Evolutionary conservation across 1,140 invertebrate genomes (phyloP), one percentile per base, ranked within the genome.

Genomic region (Paraescarpia echinospica): DNA sequence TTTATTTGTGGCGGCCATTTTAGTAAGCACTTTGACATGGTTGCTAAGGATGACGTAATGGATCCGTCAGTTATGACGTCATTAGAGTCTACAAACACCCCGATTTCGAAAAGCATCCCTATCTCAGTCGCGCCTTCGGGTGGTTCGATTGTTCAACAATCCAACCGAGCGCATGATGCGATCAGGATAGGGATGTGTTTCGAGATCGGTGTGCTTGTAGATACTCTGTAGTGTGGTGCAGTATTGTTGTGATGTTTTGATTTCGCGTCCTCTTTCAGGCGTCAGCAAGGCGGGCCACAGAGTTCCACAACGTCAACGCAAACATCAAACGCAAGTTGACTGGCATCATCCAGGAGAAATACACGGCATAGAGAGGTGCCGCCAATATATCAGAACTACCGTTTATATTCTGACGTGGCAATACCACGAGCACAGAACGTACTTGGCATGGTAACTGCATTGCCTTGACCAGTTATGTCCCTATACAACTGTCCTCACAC

Each of bases 281-380:
- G 94, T 95, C 97, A 94, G 96, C 96, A 90, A 95, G 97, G 35
- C 96, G 95, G 92, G 94, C 94, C 92, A 96, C 95, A 9, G 95
- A 96, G 1, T 94, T 98, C 48, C 97, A 97, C 0, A 97, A 97
- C 94, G 97, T 98, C 0, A 97, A 98, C 96, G 97, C 97, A 0
- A 98, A 98, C 94, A 98, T 98, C 90, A 97, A 96, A 94, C 92
- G 95, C 33, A 94, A 95, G 90, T 35, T 95, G 18, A 89, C 92
- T 4, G 91, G 48, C 89, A 59, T 93, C 34, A 31, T 93, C 27
- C 90, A 93, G 34, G 35, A 90, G 88, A 91, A 91, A 59, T 91
- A 90, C 89, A 34, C 14, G 35, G 14, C 33, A 90, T 12, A 90
- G 18, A 35, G n/a, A 4, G n/a, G 22, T 77, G 22, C 59, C 59